phyloP scores from a whole-genome alignment of 2,888 invertebrate genomes.

The Coenonympha arcania region DNA sequence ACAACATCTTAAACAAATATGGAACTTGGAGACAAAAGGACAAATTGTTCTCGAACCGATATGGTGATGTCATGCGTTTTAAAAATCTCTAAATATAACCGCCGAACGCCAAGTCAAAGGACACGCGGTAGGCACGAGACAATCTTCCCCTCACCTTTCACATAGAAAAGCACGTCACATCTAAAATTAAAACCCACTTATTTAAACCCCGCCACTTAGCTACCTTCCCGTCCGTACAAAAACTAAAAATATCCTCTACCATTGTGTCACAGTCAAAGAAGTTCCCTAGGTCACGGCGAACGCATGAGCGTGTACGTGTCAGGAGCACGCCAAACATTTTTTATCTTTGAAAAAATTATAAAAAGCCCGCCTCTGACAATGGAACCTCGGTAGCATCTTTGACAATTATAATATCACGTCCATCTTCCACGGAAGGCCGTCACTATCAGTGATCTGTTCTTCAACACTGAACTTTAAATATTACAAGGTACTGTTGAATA shows the following conservation, averaged over 20 bases:
- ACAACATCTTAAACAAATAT: constrained; percentile 24
- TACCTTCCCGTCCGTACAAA: constrained; percentile 68
- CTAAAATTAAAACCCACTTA: constrained; percentile 73
- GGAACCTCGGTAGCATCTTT: constrained; percentile 72
- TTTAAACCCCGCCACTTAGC: constrained; percentile 71
- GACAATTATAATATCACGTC: constrained; percentile 71
- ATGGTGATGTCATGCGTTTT: constrained; percentile 14
- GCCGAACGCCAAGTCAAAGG: constrained; percentile 42
- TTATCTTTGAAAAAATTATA: constrained; percentile 72
- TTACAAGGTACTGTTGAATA: constrained; percentile 40
- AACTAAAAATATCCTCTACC: constrained; percentile 70
- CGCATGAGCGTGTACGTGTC: constrained; percentile 67
- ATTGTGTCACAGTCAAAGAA: constrained; percentile 72
- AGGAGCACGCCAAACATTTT: constrained; percentile 73
- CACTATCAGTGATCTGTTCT: constrained; percentile 36
- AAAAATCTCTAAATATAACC: constrained; percentile 42
- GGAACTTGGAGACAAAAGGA: constrained; percentile 6
- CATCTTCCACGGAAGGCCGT: constrained; percentile 39
- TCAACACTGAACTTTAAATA: constrained; percentile 49
- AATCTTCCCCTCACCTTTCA: constrained; percentile 64
- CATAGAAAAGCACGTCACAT: constrained; percentile 58
- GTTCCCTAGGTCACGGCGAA: constrained; percentile 71
- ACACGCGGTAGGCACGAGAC: constrained; percentile 66
- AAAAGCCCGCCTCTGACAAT: constrained; percentile 68
- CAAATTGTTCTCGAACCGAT: neutral